Evolutionary conservation across 1,140 invertebrate species (phyloP), one percentile per base, ranked within the genome.

Genomic region (Cherax destructor): DNA sequence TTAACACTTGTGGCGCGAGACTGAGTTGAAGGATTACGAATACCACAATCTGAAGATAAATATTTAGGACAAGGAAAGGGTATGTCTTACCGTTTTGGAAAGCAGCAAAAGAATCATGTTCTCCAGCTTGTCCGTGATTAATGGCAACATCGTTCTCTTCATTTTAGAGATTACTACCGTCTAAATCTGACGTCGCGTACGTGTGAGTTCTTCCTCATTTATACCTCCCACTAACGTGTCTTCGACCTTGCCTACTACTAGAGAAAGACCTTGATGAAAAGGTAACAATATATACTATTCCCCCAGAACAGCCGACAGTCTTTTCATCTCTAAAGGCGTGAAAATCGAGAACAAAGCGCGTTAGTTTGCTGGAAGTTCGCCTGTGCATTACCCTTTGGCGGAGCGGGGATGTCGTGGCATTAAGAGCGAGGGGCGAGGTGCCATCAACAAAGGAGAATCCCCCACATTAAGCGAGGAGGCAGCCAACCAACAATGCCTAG

Each of bases 311-410:
- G 69, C 69, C 30, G 69, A 74, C 69, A n/a, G n/a, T 74, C 69
- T 74, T 74, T 74, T 74, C 69, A 74, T 83, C 30, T 65, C 11
- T 56, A 83, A 69, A 21, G 56, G 61, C 59, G 61, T 69, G 81
- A 83, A 74, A 83, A 83, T 83, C 81, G 47, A 69, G 81, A 49
- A 83, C 59, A 83, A 83, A 83, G 81, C 24, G 30, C 47, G 52
- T 61, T 65, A 83, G 81, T 49, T 61, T 69, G 59, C 30, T 69
- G 81, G 81, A 83, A 83, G 81, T 18, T 61, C 61, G 81, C 30
- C 59, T 21, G 61, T 30, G 81, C 61, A n/a, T 65, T n/a, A 69
- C 24, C 30, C 81, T 69, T 83, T 49, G 59, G 59, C n/a, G n/a
- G 0, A n/a, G 59, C n/a, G 30, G 52, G 30, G 80, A 21, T 69